A percentile compares a stretch with the other conserved stretches of the same genome.
These are phyloP conservation scores for Enteromius mattozi DNA, from an alignment of 2,797 vertebrate species.

Conservation along the genomic window DNA sequence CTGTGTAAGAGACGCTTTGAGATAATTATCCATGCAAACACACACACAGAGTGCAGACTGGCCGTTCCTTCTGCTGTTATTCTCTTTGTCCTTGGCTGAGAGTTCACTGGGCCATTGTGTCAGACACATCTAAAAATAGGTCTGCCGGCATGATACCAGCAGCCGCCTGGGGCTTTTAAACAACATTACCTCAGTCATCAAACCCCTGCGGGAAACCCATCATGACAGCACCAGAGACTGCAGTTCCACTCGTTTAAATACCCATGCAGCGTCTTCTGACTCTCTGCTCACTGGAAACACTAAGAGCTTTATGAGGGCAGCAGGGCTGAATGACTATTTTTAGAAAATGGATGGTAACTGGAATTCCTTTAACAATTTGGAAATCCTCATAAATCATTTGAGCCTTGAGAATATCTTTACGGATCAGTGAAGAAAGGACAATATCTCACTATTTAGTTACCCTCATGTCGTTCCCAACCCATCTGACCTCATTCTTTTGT, in stretches of 20 bases:
- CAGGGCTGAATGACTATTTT: background rate
- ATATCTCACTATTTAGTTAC: background rate
- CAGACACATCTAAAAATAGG: slow-evolving; percentile 62
- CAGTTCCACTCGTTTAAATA: slow-evolving; percentile 13
- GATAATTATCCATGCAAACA: slow-evolving; percentile 29
- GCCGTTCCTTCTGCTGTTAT: slow-evolving; percentile 44
- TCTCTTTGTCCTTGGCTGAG: slow-evolving; percentile 54
- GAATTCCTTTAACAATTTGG: background rate
- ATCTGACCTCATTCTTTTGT: background rate
- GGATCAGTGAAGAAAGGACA: background rate
- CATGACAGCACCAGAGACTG: slow-evolving; percentile 41
- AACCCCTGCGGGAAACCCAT: slow-evolving; percentile 21
- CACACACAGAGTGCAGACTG: slow-evolving; percentile 23
- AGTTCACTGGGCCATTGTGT: slow-evolving; percentile 64
- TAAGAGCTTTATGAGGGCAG: background rate
- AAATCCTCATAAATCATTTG: slow-evolving; percentile 2
- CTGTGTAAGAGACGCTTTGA: background rate
- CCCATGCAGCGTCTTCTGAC: slow-evolving; percentile 13
- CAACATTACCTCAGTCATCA: slow-evolving; percentile 48
- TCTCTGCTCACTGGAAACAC: slow-evolving; percentile 19
- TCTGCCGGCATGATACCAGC: slow-evolving; percentile 48
- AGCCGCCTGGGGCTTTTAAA: slow-evolving; percentile 52
- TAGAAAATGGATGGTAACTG: background rate
- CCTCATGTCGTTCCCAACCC: background rate
- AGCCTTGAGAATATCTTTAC: background rate